A percentile compares a stretch with the other conserved stretches of the same genome.
These are phyloP conservation scores for Xestoiulus laeticollis DNA, from an alignment of 2,888 invertebrate genomes.

Conservation along the genomic window DNA sequence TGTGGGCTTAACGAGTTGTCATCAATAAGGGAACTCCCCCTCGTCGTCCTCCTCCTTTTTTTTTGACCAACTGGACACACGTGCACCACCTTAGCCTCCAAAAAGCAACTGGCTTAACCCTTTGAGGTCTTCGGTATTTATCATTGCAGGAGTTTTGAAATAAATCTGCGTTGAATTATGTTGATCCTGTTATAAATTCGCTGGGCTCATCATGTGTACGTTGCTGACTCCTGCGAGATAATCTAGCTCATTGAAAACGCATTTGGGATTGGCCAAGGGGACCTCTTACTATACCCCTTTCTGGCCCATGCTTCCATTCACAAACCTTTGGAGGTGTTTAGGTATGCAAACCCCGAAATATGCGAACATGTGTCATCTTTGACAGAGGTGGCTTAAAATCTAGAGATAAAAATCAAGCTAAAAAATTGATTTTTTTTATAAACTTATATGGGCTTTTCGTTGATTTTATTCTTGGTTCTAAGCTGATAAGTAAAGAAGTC, in stretches of 20 bases:
- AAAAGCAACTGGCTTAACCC: not conserved
- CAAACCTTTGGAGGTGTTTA: not conserved
- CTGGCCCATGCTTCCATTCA: not conserved
- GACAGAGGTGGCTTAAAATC: not conserved
- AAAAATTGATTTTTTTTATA: not conserved
- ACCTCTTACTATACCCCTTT: not conserved
- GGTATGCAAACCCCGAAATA: not conserved
- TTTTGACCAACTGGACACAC: conserved; percentile 37
- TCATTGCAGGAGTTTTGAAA: not conserved
- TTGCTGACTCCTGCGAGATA: not conserved
- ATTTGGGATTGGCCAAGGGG: conserved; percentile 28
- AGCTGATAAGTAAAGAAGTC: not conserved
- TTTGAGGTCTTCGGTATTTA: conserved; percentile 9
- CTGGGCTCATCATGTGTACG: conserved; percentile 17
- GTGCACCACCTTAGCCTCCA: not conserved
- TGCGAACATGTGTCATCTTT: not conserved
- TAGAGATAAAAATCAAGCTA: not conserved
- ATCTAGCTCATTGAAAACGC: conserved; percentile 37
- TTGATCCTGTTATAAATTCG: conserved; percentile 33
- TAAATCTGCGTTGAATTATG: conserved; percentile 33
- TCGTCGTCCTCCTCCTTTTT: not conserved
- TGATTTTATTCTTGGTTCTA: not conserved
- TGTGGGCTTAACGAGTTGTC: conserved; percentile 29
- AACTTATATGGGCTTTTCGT: not conserved
- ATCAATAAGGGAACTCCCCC: conserved; percentile 24